Conservation (phyloP, 2,797 vertebrate genomes). For the Heteromormyrus szaboi region DNA sequence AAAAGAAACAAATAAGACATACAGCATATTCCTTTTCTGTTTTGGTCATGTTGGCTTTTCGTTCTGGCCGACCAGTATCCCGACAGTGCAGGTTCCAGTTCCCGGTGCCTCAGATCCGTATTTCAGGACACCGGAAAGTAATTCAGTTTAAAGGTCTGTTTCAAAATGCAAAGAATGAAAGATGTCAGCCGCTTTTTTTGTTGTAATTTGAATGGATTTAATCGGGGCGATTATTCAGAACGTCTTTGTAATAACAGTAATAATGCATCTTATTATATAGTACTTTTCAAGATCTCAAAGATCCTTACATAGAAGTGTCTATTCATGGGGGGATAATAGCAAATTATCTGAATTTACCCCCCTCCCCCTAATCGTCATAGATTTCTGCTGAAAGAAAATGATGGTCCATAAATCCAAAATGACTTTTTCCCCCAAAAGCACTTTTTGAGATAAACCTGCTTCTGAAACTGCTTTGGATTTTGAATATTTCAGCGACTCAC, state of each 20-base stretch:
- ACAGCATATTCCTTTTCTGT: not conserved
- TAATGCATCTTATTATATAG: not conserved
- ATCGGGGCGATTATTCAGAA: not conserved
- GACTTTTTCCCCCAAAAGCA: not conserved
- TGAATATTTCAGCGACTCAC: not conserved
- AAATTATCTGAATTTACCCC: not conserved
- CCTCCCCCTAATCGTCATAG: not conserved
- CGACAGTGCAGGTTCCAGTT: not conserved
- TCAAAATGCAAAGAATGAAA: not conserved
- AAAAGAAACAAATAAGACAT: not conserved
- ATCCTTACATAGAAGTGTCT: not conserved
- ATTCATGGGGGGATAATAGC: not conserved
- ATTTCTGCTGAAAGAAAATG: not conserved
- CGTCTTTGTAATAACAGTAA: not conserved
- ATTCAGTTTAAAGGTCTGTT: not conserved
- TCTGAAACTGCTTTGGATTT: not conserved
- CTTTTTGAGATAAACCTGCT: not conserved
- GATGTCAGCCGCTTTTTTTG: not conserved
- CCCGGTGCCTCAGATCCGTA: not conserved
- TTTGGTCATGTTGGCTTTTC: not conserved
- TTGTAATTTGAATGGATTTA: not conserved
- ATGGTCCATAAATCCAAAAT: not conserved
- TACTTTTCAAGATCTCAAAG: not conserved
- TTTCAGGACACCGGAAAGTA: not conserved
- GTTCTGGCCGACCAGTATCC: not conserved